Base-by-base conservation (phyloP, 2,113 vertebrate genomes). In the Antidorcas marsupialis region DNA sequence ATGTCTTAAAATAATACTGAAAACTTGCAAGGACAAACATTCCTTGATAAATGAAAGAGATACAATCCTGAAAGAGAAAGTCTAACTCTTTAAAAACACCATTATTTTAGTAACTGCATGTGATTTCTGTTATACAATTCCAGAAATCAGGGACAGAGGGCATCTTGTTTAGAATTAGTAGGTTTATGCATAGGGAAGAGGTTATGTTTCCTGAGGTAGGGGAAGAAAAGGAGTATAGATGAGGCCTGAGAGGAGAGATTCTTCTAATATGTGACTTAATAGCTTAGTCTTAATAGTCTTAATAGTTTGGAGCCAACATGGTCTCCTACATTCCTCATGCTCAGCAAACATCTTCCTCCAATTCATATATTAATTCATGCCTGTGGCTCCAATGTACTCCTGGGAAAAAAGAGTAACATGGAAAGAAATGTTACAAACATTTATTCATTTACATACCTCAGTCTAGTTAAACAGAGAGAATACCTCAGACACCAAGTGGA, bases 1-100 rank as follows among this genome's bases (percentile, higher is more conserved):
- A 97, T 92, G 87, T 17, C 43, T 97, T 86, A 94, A 96, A 94
- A 95, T 94, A 92, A 96, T 88, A 79, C 52, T 84, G 81, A 96
- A 96, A 96, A 91, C 84, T 94, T 64, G 71, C 13, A 93, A 95
- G 52, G 79, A 60, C 36, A 95, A 74, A 39, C 3, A 79, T 78
- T 27, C 21, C 50, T 96, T 33, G 5, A 57, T 90, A 96, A 86
- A 67, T 23, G n/a, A 59, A 67, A 97, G 89, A 67, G 50, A 52
- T 33, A 33, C 16, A 71, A 60, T 82, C 12, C 84, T 81, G n/a
- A 86, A 97, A 92, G 47, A 82, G n/a, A 55, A 81, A 33, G 3
- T 71, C 15, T 89, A 78, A 83, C 39, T 89, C 55, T 91, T 90
- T 97, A 60, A 53, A 53, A 74, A 67, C 16, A 81, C 60, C 30